Evolutionary conservation across 2,888 invertebrate genomes (phyloP), one percentile per base, ranked within the genome.

Genomic region (Eudasyphora cyanicolor): DNA sequence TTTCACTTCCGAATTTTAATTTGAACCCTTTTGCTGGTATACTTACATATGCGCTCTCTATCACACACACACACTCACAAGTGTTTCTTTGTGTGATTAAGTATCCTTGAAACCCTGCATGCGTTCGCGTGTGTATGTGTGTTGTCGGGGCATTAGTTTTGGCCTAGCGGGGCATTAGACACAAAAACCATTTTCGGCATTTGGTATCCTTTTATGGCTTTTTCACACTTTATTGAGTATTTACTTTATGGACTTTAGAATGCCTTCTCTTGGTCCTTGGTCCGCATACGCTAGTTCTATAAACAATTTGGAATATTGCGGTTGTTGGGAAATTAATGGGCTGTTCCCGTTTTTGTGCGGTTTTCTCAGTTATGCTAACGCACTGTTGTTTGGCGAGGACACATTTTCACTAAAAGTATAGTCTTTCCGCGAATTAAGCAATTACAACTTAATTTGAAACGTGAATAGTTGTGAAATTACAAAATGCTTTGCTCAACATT

Each of bases 281-380:
- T 14, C 24, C 14, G 60, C 60, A 10, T n/a, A 5, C 7, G 21
- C 10, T 86, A 86, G 88, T 88, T 89, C 89, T 89, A 90, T 89
- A 89, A 89, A 89, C 89, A 89, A 89, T 89, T 89, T 89, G 87
- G 89, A 89, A 90, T 90, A 89, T 89, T 89, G 90, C 87, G 90
- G 90, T 89, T 89, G 86, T 86, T 87, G 86, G 87, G 86, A 89
- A 90, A 90, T 89, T 90, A 90, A 89, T 90, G 79, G 90, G 88
- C 88, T 88, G 89, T 87, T 87, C 84, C 87, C 89, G 88, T 84
- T 76, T 85, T 78, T 78, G 57, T 86, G 83, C 51, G 85, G 83
- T 82, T 81, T 82, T 24, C 21, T 14, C 42, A 38, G 67, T 38
- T 67, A 67, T 67, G 17, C 24, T 42, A 64, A 12, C n/a, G n/a